These are phyloP conservation scores for Chamaea fasciata DNA, from an alignment of 2,113 vertebrate genomes.

Conservation along the genomic window DNA sequence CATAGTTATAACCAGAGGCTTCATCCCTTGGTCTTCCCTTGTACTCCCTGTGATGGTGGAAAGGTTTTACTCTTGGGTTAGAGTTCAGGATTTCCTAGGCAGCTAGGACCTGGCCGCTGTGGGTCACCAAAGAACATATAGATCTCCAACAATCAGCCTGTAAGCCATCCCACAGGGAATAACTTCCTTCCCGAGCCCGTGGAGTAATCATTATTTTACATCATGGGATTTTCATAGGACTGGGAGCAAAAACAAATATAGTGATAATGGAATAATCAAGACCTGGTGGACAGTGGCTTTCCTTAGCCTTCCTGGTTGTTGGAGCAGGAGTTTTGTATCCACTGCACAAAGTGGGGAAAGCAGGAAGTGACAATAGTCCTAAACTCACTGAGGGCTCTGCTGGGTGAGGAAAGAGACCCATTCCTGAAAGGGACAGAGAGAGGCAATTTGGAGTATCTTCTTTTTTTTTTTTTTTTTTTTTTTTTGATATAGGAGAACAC, in stretches of 20 bases:
- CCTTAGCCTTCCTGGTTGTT: not conserved
- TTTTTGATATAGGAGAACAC: not conserved
- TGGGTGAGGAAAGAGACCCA: not conserved
- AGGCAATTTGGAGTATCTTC: not conserved
- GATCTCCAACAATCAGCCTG: not conserved
- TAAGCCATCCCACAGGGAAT: not conserved
- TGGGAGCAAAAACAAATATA: not conserved
- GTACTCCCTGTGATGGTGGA: not conserved
- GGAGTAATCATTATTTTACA: not conserved
- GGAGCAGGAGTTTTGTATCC: not conserved
- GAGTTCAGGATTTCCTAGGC: not conserved
- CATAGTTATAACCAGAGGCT: not conserved
- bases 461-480: not conserved
- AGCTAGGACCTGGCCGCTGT: not conserved
- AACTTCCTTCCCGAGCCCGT: not conserved
- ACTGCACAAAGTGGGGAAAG: accelerated
- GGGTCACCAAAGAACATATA: not conserved
- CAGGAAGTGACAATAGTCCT: not conserved
- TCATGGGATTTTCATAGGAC: not conserved
- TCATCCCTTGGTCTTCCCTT: not conserved
- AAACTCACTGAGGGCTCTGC: not conserved
- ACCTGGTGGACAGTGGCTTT: not conserved
- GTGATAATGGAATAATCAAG: not conserved
- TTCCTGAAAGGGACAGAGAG: not conserved
- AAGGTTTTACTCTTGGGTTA: not conserved